Base-by-base conservation (phyloP, 2,113 vertebrate genomes). In the Percopsis transmontana region DNA sequence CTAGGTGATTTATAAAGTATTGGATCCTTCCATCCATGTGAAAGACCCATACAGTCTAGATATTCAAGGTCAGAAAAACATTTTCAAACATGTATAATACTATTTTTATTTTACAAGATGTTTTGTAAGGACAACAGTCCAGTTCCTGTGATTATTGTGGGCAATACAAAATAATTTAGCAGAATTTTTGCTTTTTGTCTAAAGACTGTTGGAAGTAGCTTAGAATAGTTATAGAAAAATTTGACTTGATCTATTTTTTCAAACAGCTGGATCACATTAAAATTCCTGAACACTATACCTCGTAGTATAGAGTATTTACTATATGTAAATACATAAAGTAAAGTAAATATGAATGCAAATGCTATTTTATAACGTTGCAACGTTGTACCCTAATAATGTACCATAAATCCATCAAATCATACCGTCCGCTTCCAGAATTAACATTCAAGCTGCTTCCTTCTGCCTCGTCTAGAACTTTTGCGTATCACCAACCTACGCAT, bases 1-100 rank as follows among this genome's bases (percentile, higher is more conserved):
- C 1, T 57, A 96, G 95, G 94, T 98, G 11, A 95, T 97, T 84
- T 97, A 95, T 81, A 95, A 95, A 88, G 94, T 96, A 52, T 80
- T 97, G 76, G 94, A 97, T 70, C 94, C 94, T 23, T 87, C 92
- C 44, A 91, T 97, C 64, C 87, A 89, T 0, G 91, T 94, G 62
- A 93, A 89, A 39, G 94, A 95, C 74, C 94, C 94, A 4, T 95
- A 96, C 81, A 94, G 94, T 74, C 69, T 89, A 5, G 88, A 92
- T 61, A 94, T 95, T 78, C 94, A 96, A 91, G 94, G 94, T 97
- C 66, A 81, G 77, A 55, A 50, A 39, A 62, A 50, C 24, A 67
- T 19, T 38, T 5, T n/a, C 20, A 2, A 24, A 13, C 4, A 18
- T 57, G 50, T 41, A 20, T 6, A 15, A 54, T 54, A 11, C 20